These are phyloP conservation scores for Macroglossus sobrinus DNA, from an alignment of 2,113 vertebrate genomes.

Conservation along the genomic window DNA sequence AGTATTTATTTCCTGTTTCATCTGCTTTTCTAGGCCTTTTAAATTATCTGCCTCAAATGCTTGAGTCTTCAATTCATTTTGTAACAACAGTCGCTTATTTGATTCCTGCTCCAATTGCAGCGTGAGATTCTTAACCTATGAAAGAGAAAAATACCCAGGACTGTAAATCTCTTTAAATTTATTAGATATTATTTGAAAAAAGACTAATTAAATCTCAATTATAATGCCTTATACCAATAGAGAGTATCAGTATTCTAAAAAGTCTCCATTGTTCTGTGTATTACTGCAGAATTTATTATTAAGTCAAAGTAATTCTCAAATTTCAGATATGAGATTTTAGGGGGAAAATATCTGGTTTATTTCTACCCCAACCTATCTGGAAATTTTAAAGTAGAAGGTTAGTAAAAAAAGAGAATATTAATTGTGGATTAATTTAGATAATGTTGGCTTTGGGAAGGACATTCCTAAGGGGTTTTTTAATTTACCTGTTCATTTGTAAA, in stretches of 20 bases:
- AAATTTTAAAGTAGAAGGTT: not conserved
- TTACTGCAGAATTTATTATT: not conserved
- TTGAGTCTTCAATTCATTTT: slow-evolving; percentile 92
- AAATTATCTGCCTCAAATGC: slow-evolving; percentile 93
- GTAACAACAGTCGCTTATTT: slow-evolving; percentile 88
- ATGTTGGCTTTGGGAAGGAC: too few species aligned
- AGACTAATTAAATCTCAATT: slow-evolving; percentile 31
- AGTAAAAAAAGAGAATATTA: not conserved
- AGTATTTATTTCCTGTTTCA: slow-evolving; percentile 97
- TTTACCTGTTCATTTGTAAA: not conserved
- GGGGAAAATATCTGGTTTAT: not conserved
- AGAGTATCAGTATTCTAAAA: slow-evolving; percentile 11
- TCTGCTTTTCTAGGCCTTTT: slow-evolving; percentile 94
- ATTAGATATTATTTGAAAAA: slow-evolving; percentile 41
- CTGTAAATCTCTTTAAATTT: slow-evolving; percentile 38
- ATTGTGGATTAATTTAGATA: too few species aligned
- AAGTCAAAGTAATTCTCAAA: slow-evolving; percentile 27
- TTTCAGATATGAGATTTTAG: slow-evolving; percentile 10
- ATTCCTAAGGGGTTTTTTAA: not conserved
- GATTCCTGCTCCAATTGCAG: slow-evolving; percentile 93
- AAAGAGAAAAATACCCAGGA: slow-evolving; percentile 50
- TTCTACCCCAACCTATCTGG: not conserved
- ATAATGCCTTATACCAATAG: not conserved
- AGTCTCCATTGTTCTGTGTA: not conserved
- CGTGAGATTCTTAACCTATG: slow-evolving; percentile 91